Evolutionary conservation across 2,113 vertebrate species (phyloP).

Genomic region (Pedionomus torquatus): DNA sequence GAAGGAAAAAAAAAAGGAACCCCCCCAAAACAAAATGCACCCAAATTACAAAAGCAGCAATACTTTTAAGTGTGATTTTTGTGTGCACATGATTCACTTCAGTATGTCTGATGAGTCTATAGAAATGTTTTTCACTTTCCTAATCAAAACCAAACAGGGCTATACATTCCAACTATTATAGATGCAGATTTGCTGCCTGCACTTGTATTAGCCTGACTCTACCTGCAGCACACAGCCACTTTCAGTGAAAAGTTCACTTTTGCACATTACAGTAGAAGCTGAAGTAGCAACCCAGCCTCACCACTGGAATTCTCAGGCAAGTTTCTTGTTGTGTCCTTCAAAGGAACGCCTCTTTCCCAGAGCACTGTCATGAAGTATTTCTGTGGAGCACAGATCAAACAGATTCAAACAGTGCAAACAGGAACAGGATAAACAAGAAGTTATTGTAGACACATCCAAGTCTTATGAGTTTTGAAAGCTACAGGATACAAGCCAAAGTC

Average conservation of each 20-base stretch:
- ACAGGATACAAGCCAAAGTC: background rate
- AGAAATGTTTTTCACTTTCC: too few species aligned
- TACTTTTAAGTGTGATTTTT: background rate
- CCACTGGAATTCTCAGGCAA: background rate
- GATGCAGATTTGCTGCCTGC: background rate
- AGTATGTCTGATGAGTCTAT: background rate
- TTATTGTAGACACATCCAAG: background rate
- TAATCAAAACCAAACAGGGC: background rate
- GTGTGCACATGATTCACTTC: background rate
- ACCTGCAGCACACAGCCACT: background rate
- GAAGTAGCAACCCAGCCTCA: background rate
- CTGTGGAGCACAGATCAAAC: background rate
- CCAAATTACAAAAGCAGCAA: background rate
- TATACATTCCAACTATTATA: background rate
- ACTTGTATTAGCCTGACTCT: background rate
- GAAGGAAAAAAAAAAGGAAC: background rate
- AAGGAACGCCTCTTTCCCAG: background rate
- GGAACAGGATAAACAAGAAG: background rate
- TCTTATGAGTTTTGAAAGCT: background rate
- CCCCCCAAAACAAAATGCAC: rapidly evolving
- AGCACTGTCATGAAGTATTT: background rate
- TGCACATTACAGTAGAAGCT: background rate
- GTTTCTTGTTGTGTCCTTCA: background rate
- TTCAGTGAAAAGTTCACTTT: background rate
- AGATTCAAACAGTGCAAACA: background rate